These are phyloP conservation scores for Actinemys pallida DNA, from an alignment of 2,113 vertebrate genomes.

Conservation along the genomic window DNA sequence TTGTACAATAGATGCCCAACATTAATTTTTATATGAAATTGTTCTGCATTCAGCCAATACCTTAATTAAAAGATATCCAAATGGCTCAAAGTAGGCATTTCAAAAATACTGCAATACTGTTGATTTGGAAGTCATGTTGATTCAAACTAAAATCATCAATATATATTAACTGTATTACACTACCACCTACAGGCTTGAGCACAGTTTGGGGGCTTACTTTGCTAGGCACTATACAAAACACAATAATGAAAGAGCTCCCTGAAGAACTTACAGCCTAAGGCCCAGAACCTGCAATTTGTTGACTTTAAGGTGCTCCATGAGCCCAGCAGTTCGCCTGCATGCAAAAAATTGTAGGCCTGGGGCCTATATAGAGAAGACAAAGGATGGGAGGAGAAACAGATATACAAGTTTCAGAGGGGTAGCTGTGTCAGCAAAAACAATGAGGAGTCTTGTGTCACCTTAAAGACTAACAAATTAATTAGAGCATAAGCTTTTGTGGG, in stretches of 20 bases:
- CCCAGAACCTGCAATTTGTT: not conserved
- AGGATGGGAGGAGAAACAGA: not conserved
- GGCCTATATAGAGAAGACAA: not conserved
- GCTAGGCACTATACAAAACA: not conserved
- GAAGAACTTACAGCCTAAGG: not conserved
- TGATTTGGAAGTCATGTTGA: not conserved
- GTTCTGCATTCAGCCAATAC: not conserved
- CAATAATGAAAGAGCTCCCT: fast-evolving
- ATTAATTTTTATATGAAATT: not conserved
- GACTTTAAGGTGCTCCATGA: not conserved
- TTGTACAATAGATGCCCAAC: not conserved
- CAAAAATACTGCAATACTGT: not conserved
- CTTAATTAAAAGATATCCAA: not conserved
- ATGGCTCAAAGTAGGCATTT: not conserved
- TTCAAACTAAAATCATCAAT: not conserved
- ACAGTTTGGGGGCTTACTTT: not conserved
- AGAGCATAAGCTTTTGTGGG: too few relatives aligned
- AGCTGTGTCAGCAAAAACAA: too few relatives aligned
- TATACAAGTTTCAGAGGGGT: not conserved
- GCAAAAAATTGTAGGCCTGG: not conserved
- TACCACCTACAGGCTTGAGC: not conserved
- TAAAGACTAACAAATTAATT: too few relatives aligned
- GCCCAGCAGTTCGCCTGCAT: fast-evolving
- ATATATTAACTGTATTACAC: not conserved
- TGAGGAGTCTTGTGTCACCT: too few relatives aligned